phyloP scores from a whole-genome alignment of 53 echinoderm and acorn worm species.

The Arbacia lixula region DNA sequence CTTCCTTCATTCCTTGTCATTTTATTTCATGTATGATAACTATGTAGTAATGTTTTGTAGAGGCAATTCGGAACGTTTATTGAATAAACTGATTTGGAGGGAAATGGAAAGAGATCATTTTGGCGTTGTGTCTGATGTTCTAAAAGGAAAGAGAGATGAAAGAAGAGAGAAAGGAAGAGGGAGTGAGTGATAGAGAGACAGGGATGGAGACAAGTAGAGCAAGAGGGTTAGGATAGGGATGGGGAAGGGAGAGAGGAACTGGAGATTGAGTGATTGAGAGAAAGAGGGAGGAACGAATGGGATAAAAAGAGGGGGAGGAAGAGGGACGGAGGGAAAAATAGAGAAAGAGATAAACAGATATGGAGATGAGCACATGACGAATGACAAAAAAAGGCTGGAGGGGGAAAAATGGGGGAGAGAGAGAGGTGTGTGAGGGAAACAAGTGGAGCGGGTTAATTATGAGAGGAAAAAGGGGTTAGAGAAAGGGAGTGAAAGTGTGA shows the following conservation, averaged over 20 bases:
- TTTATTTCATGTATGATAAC: conserved; percentile 37
- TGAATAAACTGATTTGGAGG: conserved; percentile 45
- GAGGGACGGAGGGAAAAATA: background rate
- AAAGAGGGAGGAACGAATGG: background rate
- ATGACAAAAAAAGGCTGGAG: background rate
- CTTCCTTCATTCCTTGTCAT: conserved; percentile 38
- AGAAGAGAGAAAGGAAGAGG: background rate
- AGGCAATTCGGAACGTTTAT: conserved; percentile 30
- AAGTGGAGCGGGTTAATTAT: background rate
- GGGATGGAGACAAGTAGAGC: background rate
- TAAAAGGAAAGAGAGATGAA: background rate
- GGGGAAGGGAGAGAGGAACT: background rate
- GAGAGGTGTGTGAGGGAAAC: background rate
- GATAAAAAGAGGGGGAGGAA: background rate
- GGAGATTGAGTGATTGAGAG: background rate
- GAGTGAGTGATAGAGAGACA: background rate
- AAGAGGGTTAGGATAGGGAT: background rate
- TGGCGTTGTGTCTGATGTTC: background rate
- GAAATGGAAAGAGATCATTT: background rate
- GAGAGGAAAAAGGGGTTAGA: background rate
- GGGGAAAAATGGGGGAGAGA: background rate
- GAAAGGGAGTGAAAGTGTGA: background rate
- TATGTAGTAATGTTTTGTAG: conserved; percentile 27
- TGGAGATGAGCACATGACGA: background rate
- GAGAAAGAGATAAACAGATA: background rate